A percentile compares a stretch with the other conserved stretches of the same genome.
Conservation (phyloP, 2,888 invertebrate genomes). For the Agrochola litura region DNA sequence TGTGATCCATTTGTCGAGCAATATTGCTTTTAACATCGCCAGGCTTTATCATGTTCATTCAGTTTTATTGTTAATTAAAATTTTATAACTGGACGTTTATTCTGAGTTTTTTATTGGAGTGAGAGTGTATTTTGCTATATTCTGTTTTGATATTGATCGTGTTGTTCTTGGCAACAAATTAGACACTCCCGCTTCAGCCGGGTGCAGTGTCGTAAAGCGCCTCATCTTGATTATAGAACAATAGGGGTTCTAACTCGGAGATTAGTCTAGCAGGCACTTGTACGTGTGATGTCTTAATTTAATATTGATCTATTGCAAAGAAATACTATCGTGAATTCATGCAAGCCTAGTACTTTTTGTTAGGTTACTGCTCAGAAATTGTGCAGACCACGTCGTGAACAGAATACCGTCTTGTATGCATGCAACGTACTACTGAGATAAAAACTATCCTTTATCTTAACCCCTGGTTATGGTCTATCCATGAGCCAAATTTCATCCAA, state of each 20-base stretch:
- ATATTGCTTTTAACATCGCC: constrained; percentile 49
- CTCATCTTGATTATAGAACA: background rate
- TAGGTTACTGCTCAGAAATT: too few relatives aligned
- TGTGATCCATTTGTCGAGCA: constrained; percentile 46
- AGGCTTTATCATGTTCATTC: constrained; percentile 38
- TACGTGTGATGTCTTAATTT: background rate
- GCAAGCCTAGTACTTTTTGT: too few relatives aligned
- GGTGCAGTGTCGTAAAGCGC: background rate
- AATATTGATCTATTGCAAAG: background rate
- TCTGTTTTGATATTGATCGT: constrained; percentile 19
- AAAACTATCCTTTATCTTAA: background rate
- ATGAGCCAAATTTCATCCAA: background rate
- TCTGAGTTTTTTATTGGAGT: constrained; percentile 19
- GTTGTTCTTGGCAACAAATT: constrained; percentile 7
- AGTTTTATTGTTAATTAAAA: constrained; percentile 43
- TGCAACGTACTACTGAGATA: background rate
- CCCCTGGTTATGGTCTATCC: background rate
- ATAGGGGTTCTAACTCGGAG: background rate
- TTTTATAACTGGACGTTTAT: constrained; percentile 30
- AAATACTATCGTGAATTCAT: too few relatives aligned
- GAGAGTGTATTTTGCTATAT: background rate
- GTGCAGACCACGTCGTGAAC: background rate
- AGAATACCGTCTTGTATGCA: background rate
- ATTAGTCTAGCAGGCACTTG: background rate
- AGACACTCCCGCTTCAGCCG: background rate